Conservation (phyloP, 1,140 invertebrate species). For the Drosophila dunni region DNA sequence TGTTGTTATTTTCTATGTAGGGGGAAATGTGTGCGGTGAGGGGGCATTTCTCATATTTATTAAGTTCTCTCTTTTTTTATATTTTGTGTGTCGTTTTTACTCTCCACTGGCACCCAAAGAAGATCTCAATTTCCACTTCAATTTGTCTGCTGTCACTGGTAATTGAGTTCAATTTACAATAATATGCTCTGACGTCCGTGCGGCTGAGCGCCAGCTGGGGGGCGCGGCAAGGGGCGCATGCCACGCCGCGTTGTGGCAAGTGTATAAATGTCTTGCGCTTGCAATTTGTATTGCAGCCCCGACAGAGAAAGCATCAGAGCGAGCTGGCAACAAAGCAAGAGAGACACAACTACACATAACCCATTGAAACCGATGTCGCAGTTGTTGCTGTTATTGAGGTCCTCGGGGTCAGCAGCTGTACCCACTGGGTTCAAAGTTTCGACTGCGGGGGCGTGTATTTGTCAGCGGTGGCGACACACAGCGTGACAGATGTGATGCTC, state of each 20-base stretch:
- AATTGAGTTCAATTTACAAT: slow-evolving; percentile 85
- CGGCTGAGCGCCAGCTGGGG: slow-evolving; percentile 66
- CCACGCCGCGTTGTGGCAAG: slow-evolving; percentile 39
- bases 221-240: slow-evolving; percentile 2
- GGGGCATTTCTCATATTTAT: slow-evolving; percentile 73
- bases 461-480: slow-evolving; percentile 9
- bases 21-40: not conserved
- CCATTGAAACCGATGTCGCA: slow-evolving; percentile 12
- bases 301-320: slow-evolving; percentile 8
- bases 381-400: not conserved
- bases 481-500: slow-evolving; percentile 16
- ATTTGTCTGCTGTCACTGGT: slow-evolving; percentile 84
- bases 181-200: slow-evolving; percentile 80
- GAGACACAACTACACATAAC: slow-evolving; percentile 1
- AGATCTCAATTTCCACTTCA: slow-evolving; percentile 84
- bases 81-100: slow-evolving; percentile 30
- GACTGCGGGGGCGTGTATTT: slow-evolving; percentile 62
- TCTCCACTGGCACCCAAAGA: slow-evolving; percentile 57
- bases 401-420: slow-evolving; percentile 57
- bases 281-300: slow-evolving; percentile 70
- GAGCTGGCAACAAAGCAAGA: not conserved
- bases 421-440: slow-evolving; percentile 55
- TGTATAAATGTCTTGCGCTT: slow-evolving; percentile 75
- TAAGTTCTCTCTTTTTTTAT: slow-evolving; percentile 33
- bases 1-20: slow-evolving; percentile 9